Percentiles rank a stretch among this genome's conserved stretches.
These are phyloP conservation scores for Apogon hyalosoma DNA, from an alignment of 2,797 vertebrate species.

Conservation along the genomic window DNA sequence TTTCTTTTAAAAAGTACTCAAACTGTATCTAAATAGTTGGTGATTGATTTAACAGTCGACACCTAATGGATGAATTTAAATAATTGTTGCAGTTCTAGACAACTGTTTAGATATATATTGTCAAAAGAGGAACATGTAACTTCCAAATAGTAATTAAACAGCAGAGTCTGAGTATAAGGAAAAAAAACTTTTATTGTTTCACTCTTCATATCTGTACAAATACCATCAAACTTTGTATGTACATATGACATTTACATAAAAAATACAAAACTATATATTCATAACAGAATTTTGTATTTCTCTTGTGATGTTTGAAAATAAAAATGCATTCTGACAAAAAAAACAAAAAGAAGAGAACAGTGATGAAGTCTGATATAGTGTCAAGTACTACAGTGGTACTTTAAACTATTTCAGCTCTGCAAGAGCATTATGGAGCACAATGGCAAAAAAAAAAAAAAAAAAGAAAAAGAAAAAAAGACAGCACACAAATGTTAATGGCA, in stretches of 20 bases:
- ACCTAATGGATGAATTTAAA: too few relatives aligned
- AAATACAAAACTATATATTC: conserved; percentile 99
- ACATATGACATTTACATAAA: conserved; percentile 99
- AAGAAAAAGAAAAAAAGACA: conserved; percentile 47
- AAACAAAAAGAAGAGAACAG: conserved; percentile 56
- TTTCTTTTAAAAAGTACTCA: too few relatives aligned
- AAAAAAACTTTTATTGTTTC: conserved; percentile 91
- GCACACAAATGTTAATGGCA: conserved; percentile 82
- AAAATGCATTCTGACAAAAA: conserved; percentile 88
- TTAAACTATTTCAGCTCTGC: conserved; percentile 76
- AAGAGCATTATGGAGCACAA: conserved; percentile 81
- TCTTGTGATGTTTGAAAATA: conserved; percentile 97
- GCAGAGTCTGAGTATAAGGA: conserved; percentile 60
- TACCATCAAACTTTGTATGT: conserved; percentile 99
- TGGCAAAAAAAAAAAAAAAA: conserved; percentile 62
- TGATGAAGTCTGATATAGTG: conserved; percentile 77
- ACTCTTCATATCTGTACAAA: conserved; percentile 99
- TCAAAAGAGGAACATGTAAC: too few relatives aligned
- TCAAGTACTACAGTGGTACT: conserved; percentile 73
- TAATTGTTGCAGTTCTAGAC: too few relatives aligned
- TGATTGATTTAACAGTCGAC: too few relatives aligned
- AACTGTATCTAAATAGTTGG: too few relatives aligned
- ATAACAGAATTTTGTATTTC: conserved; percentile 99
- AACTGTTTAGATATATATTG: too few relatives aligned
- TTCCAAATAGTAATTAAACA: too few relatives aligned